These are phyloP conservation scores for Aplochiton taeniatus DNA, from an alignment of 2,797 vertebrate genomes.

Conservation along the genomic window DNA sequence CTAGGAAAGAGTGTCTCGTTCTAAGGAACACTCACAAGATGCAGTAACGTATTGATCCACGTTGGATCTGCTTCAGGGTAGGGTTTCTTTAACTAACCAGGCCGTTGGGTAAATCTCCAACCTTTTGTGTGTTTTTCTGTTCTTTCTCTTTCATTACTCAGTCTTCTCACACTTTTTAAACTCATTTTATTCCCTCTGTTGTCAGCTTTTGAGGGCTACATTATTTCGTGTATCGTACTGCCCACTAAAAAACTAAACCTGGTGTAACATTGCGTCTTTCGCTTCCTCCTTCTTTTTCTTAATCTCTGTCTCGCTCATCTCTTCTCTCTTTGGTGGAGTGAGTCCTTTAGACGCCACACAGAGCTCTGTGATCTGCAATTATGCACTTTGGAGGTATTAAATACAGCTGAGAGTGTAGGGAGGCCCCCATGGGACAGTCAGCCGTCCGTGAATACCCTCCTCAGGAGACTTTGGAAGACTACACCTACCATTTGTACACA, in stretches of 20 bases:
- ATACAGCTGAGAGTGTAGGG: conserved; percentile 52
- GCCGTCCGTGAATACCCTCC: conserved; percentile 66
- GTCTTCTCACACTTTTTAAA: too few species aligned
- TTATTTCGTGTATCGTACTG: conserved; percentile 45
- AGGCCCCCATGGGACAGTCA: conserved; percentile 67
- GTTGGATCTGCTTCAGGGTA: too few species aligned
- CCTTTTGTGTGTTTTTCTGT: conserved; percentile 3
- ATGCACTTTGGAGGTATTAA: conserved; percentile 77
- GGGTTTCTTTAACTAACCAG: conserved; percentile 49
- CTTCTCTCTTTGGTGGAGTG: conserved; percentile 56
- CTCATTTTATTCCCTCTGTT: too few species aligned
- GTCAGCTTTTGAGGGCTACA: conserved; percentile 49
- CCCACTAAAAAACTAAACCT: conserved; percentile 61
- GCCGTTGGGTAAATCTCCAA: conserved; percentile 45
- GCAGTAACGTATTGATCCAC: too few species aligned
- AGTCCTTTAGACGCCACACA: conserved; percentile 69
- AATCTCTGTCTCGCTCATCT: conserved; percentile 39
- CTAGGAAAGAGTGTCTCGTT: neutral
- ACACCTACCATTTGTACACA: conserved; percentile 72
- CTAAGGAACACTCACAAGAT: too few species aligned
- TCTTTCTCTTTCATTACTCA: too few species aligned
- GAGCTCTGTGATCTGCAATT: conserved; percentile 79
- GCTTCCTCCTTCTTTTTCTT: conserved; percentile 51
- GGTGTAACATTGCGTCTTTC: conserved; percentile 58
- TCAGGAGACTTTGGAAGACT: conserved; percentile 62